Evolutionary conservation across 2,888 invertebrate species (phyloP).

Genomic region (Epinotia brunnichana): DNA sequence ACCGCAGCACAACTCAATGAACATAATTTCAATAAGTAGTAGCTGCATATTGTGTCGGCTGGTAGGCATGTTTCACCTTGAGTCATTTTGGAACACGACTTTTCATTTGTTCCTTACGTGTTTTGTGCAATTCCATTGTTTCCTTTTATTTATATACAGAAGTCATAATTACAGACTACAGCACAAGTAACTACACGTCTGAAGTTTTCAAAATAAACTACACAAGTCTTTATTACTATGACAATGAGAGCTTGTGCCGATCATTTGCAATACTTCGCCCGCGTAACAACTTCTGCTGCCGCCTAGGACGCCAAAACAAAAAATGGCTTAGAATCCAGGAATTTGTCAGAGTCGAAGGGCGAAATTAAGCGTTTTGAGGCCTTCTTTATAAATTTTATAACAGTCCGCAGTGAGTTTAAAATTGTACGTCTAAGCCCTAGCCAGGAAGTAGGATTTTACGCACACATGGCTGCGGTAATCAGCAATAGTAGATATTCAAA

Average conservation of each 20-base stretch:
- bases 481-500: not conserved
- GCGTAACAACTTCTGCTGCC: too few species aligned
- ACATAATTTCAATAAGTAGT: constrained; percentile 47
- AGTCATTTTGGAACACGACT: constrained; percentile 4
- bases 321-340: not conserved
- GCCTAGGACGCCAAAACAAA: not conserved
- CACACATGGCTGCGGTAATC: not conserved
- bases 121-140: too few species aligned
- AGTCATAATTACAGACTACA: not conserved
- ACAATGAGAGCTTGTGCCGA: too few species aligned
- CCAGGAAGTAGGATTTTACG: not conserved
- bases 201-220: too few species aligned
- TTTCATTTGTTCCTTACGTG: not conserved
- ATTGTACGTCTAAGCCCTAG: not conserved
- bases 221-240: too few species aligned
- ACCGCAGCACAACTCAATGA: constrained; percentile 74
- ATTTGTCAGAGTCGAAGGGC: too few species aligned
- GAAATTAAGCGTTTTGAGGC: too few species aligned
- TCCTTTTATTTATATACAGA: not conserved
- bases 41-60: constrained; percentile 29
- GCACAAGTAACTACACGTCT: too few species aligned
- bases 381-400: too few species aligned
- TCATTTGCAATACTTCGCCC: too few species aligned
- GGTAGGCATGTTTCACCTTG: constrained; percentile 11
- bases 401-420: too few species aligned